Percentiles rank a stretch among this genome's conserved stretches.
Evolutionary conservation across 1,140 invertebrate genomes (phyloP).

Genomic region (Dreissena polymorpha): DNA sequence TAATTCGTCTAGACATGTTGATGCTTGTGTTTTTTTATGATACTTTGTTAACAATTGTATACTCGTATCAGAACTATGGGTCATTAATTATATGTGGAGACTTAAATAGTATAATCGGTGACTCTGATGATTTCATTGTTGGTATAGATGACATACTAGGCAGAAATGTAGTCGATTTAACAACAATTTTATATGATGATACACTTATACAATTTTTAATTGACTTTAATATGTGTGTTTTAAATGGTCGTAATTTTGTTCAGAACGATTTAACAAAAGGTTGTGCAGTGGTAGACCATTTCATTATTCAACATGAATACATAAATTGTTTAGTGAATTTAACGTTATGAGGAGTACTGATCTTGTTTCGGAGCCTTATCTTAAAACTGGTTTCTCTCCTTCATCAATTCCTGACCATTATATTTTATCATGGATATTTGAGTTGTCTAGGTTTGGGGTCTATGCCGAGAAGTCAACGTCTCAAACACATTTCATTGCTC

Average conservation of each 20-base stretch:
- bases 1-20: constrained; percentile 6
- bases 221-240: constrained; percentile 13
- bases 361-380: neutral
- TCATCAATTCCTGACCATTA: neutral
- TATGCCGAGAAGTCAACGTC: no score
- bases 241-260: constrained; percentile 7
- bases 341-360: neutral
- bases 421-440: constrained; percentile 4
- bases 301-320: neutral
- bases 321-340: neutral
- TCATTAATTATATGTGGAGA: no score
- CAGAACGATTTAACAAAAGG: constrained; percentile 7
- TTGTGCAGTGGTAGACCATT: constrained; percentile 1
- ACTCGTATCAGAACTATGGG: no score
- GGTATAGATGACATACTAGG: neutral
- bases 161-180: neutral
- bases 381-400: neutral
- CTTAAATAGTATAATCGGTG: no score
- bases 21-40: no score
- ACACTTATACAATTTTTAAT: neutral
- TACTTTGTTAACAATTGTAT: no score
- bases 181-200: neutral
- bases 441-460: neutral
- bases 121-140: no score
- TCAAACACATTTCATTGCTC: no score